Evolutionary conservation across 2,888 invertebrate genomes (phyloP).

Genomic region (Eurois occulta): DNA sequence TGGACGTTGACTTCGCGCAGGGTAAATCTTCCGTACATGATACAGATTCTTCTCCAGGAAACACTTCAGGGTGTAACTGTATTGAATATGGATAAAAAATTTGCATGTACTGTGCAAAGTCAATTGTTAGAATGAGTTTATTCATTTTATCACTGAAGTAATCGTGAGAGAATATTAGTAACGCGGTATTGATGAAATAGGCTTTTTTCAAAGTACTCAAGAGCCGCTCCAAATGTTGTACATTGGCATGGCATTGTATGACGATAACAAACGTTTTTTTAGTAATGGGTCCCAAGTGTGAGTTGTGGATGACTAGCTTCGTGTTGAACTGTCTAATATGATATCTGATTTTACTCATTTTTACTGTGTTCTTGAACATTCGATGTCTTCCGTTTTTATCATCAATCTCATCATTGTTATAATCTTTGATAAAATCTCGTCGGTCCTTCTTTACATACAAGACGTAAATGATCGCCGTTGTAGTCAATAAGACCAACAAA

Average conservation of each 20-base stretch:
- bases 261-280: slow-evolving; percentile 67
- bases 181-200: slow-evolving; percentile 66
- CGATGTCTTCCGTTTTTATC: slow-evolving; percentile 1
- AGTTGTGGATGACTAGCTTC: slow-evolving; percentile 63
- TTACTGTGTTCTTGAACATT: slow-evolving; percentile 15
- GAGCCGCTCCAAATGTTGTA: slow-evolving; percentile 66
- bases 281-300: slow-evolving; percentile 47
- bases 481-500: slow-evolving; percentile 34
- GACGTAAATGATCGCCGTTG: slow-evolving; percentile 36
- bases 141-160: slow-evolving; percentile 67
- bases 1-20: slow-evolving; percentile 60
- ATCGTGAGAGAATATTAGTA: slow-evolving; percentile 74
- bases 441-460: slow-evolving; percentile 53
- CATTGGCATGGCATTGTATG: slow-evolving; percentile 72
- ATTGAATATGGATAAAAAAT: slow-evolving; percentile 73
- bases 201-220: slow-evolving; percentile 67
- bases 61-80: slow-evolving; percentile 73
- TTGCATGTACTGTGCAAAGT: slow-evolving; percentile 64
- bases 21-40: slow-evolving; percentile 65
- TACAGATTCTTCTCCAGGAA: slow-evolving; percentile 73
- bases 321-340: slow-evolving; percentile 67
- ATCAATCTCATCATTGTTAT: slow-evolving; percentile 35
- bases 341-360: slow-evolving; percentile 59
- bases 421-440: slow-evolving; percentile 51
- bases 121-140: slow-evolving; percentile 51